Evolutionary conservation across 2,888 invertebrate genomes (phyloP).

Genomic region (Cryptops parisi): DNA sequence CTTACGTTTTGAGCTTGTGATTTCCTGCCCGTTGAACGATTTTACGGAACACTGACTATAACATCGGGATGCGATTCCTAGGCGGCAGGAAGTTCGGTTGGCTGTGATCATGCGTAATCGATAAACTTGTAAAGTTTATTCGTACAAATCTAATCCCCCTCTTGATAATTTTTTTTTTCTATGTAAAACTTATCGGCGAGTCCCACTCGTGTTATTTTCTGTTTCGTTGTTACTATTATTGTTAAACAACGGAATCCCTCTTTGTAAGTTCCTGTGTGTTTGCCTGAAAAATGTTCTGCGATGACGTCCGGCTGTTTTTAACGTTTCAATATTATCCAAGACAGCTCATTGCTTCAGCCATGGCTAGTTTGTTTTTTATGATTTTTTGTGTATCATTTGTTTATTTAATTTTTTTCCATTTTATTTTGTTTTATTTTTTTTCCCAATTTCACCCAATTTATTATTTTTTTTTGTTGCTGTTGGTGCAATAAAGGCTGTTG

Average conservation of each 20-base stretch:
- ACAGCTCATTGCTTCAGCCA: neutral
- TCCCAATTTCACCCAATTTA: neutral
- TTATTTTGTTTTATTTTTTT: conserved; percentile 7
- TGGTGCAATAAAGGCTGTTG: conserved; percentile 15
- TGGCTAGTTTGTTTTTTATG: neutral
- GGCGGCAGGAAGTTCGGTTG: neutral
- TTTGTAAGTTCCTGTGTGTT: too few species aligned
- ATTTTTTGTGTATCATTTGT: neutral
- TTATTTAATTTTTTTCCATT: neutral
- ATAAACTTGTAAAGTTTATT: neutral
- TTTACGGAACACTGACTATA: too few species aligned
- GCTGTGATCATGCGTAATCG: neutral
- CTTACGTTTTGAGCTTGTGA: neutral
- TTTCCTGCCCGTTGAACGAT: conserved; percentile 7
- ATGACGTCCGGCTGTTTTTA: too few species aligned
- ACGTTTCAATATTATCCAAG: too few species aligned
- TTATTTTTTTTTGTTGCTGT: conserved; percentile 11
- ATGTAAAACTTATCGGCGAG: neutral
- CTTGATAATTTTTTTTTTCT: neutral
- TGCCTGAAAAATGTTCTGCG: too few species aligned
- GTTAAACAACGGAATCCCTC: too few species aligned
- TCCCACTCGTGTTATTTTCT: neutral
- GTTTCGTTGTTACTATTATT: too few species aligned
- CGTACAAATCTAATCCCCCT: too few species aligned
- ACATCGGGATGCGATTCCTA: too few species aligned